A percentile compares a stretch with the other conserved stretches of the same genome.
phyloP scores from a whole-genome alignment of 2,113 vertebrate genomes.

The Hiodon alosoides region DNA sequence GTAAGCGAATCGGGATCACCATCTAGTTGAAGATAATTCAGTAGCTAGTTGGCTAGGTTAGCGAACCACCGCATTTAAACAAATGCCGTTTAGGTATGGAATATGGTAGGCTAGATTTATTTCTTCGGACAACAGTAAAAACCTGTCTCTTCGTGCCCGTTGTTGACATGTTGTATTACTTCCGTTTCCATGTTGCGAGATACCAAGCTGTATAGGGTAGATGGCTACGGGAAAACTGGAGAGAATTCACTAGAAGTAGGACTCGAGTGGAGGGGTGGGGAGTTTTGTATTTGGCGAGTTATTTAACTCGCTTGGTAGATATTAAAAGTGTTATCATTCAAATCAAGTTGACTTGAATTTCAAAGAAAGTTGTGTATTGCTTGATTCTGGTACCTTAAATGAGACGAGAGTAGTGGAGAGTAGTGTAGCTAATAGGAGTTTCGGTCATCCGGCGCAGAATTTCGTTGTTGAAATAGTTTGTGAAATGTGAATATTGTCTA shows the following conservation, averaged over 20 bases:
- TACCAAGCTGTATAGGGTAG: neutral
- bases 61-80: neutral
- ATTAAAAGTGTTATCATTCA: neutral
- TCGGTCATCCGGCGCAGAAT: neutral
- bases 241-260: conserved; percentile 1
- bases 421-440: too few species aligned
- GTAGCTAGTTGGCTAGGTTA: conserved; percentile 1
- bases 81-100: neutral
- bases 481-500: neutral
- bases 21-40: neutral
- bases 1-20: conserved; percentile 44
- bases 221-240: neutral
- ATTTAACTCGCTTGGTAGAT: neutral
- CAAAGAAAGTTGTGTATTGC: too few species aligned
- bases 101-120: neutral
- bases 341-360: neutral
- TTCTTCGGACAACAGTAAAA: too few species aligned
- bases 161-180: too few species aligned
- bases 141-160: too few species aligned
- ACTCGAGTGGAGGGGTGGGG: neutral
- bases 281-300: neutral
- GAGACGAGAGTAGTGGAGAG: too few species aligned
- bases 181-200: neutral
- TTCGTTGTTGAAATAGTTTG: neutral
- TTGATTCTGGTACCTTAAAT: too few species aligned